These are phyloP conservation scores for Notechis scutatus DNA, from an alignment of 2,113 vertebrate species.

Conservation along the genomic window DNA sequence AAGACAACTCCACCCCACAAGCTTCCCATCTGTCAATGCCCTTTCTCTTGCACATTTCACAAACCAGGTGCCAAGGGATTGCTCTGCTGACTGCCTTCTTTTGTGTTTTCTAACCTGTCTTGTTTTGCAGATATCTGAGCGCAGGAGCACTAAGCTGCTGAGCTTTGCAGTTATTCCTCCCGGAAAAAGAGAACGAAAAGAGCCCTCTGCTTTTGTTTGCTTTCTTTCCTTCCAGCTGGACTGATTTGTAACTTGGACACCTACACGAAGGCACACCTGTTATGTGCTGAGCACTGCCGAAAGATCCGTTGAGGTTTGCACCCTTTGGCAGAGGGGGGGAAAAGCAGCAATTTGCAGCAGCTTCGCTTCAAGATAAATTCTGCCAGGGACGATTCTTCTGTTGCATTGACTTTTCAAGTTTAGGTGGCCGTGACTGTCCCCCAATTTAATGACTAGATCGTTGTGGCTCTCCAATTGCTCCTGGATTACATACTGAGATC, in stretches of 20 bases:
- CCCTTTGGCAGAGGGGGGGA: neutral
- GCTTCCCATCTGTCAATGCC: too few species aligned
- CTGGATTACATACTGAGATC: neutral
- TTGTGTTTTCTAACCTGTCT: neutral
- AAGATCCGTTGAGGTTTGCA: neutral
- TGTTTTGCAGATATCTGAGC: neutral
- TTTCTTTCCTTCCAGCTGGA: neutral
- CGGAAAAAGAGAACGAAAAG: neutral
- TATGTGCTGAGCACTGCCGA: neutral
- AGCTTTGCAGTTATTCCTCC: fast-evolving
- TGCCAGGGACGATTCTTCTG: neutral
- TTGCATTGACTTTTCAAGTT: neutral
- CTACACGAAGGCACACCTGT: neutral
- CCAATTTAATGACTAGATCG: neutral
- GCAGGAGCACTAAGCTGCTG: neutral
- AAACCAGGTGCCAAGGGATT: neutral
- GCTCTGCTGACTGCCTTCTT: neutral
- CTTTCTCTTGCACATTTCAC: neutral
- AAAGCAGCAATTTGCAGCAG: neutral
- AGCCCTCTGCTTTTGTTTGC: neutral
- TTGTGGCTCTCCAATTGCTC: neutral
- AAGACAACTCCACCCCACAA: too few species aligned
- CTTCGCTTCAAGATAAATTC: neutral
- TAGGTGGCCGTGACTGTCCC: too few species aligned
- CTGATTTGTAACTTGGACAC: slow-evolving; percentile 1